Conservation (phyloP, 1,140 invertebrate genomes). For the Cepaea nemoralis region DNA sequence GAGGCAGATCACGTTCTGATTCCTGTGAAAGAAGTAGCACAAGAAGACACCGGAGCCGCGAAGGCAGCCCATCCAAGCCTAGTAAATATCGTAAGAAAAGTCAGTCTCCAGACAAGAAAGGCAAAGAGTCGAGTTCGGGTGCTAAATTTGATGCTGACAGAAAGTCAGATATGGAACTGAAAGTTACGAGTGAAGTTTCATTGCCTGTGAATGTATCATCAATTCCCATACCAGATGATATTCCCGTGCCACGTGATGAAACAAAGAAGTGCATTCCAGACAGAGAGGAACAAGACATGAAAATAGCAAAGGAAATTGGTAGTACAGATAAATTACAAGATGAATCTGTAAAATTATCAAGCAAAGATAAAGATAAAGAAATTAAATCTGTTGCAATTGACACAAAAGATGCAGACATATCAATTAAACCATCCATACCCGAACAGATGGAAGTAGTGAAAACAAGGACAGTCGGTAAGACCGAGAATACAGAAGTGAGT, state of each 20-base stretch:
- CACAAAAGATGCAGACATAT: background rate
- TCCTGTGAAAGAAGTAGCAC: background rate
- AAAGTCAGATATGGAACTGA: background rate
- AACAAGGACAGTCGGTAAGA: background rate
- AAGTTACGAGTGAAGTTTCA: background rate
- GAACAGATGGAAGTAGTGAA: no score
- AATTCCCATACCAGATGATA: constrained; percentile 29
- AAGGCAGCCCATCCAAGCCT: background rate
- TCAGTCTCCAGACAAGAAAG: background rate
- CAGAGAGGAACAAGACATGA: background rate
- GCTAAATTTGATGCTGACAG: background rate
- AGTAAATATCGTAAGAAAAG: background rate
- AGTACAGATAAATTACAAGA: background rate
- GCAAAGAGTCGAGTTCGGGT: background rate
- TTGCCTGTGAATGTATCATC: background rate
- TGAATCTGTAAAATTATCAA: constrained; percentile 27
- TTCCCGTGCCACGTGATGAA: constrained; percentile 15
- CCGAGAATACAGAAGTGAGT: background rate
- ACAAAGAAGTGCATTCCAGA: background rate
- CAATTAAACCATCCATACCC: no score
- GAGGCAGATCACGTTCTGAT: constrained; percentile 1
- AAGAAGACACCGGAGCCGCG: background rate
- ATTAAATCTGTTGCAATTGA: background rate
- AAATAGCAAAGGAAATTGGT: background rate
- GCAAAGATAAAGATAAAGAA: background rate